A percentile compares a stretch with the other conserved stretches of the same genome.
Evolutionary conservation across 1,140 invertebrate genomes (phyloP).

Genomic region (Anadara kagoshimensis): DNA sequence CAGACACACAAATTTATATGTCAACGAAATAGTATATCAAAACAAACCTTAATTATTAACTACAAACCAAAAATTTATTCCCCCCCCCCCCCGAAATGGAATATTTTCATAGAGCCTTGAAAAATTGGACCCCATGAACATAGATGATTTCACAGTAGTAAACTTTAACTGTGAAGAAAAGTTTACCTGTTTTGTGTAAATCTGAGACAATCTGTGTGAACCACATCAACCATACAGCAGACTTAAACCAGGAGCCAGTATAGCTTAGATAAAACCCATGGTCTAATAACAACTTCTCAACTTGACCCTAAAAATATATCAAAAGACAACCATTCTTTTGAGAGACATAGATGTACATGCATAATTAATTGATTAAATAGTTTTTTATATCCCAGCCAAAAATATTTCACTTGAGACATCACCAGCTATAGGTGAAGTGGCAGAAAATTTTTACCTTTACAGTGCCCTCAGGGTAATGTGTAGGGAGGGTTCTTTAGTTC

Average conservation of each 20-base stretch:
- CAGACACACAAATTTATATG: too few species aligned
- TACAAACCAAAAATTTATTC: background rate
- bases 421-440: too few species aligned
- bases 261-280: slow-evolving; percentile 43
- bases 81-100: background rate
- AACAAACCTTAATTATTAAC: background rate
- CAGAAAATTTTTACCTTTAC: too few species aligned
- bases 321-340: background rate
- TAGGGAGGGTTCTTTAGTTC: too few species aligned
- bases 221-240: slow-evolving; percentile 44
- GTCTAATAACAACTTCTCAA: slow-evolving; percentile 34
- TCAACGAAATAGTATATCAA: too few species aligned
- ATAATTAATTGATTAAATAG: too few species aligned
- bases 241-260: slow-evolving; percentile 47
- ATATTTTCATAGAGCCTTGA: background rate
- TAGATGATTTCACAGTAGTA: background rate
- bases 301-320: slow-evolving; percentile 11
- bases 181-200: slow-evolving; percentile 12
- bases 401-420: too few species aligned
- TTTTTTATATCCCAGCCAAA: too few species aligned
- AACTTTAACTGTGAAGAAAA: background rate
- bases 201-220: slow-evolving; percentile 31
- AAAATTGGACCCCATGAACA: background rate
- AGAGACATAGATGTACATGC: too few species aligned
- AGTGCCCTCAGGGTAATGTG: too few species aligned